These are phyloP conservation scores for Ormyrus nitidulus DNA, from an alignment of 2,888 invertebrate species.

Conservation along the genomic window DNA sequence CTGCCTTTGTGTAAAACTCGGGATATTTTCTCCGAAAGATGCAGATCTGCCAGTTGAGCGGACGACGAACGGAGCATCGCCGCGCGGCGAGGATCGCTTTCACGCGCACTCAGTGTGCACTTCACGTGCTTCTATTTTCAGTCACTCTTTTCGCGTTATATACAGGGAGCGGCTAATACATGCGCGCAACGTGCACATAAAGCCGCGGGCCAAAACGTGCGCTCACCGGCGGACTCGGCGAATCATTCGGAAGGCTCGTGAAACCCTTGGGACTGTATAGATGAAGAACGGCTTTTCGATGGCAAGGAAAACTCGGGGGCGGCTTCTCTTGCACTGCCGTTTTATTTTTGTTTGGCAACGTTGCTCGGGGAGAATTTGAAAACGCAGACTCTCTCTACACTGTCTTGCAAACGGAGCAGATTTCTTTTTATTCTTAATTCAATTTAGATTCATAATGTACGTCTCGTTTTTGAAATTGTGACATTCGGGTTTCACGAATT, in stretches of 20 bases:
- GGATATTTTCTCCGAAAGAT: neutral
- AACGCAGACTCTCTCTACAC: too few relatives aligned
- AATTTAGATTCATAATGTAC: neutral
- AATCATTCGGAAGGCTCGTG: slow-evolving; percentile 36
- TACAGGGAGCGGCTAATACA: neutral
- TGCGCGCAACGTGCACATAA: slow-evolving; percentile 1
- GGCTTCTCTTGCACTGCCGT: too few relatives aligned
- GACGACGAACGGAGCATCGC: neutral
- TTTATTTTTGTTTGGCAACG: too few relatives aligned
- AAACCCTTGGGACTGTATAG: slow-evolving; percentile 15
- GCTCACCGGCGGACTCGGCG: neutral
- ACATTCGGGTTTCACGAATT: too few relatives aligned
- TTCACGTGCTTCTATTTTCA: slow-evolving; percentile 61
- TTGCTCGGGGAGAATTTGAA: too few relatives aligned
- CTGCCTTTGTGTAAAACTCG: neutral
- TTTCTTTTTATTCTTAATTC: neutral
- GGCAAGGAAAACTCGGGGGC: too few relatives aligned
- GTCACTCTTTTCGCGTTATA: slow-evolving; percentile 17
- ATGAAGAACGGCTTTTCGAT: too few relatives aligned
- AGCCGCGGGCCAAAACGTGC: slow-evolving; percentile 31
- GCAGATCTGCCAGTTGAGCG: neutral
- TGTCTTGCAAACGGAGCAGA: too few relatives aligned
- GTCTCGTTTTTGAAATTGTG: too few relatives aligned
- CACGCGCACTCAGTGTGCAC: slow-evolving; percentile 58
- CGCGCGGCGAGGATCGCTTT: slow-evolving; percentile 53